Conservation (phyloP, 2,113 vertebrate species). For the Pseudolaguvia tuberculata region DNA sequence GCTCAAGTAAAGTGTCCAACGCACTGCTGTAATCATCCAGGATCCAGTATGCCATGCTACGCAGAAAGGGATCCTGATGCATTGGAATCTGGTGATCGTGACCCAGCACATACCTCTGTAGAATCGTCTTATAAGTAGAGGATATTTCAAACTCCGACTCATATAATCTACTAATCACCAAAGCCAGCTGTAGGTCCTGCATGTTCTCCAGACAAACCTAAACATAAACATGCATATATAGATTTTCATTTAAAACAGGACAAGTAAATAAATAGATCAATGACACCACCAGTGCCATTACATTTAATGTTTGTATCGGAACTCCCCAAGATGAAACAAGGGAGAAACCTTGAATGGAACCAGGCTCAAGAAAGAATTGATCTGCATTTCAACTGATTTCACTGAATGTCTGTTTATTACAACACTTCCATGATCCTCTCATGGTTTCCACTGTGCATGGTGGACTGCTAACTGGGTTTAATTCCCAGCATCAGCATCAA, state of each 20-base stretch:
- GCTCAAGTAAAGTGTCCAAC: conserved; percentile 85
- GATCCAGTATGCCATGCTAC: conserved; percentile 96
- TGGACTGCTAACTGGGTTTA: no score
- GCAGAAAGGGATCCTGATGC: conserved; percentile 84
- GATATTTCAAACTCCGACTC: conserved; percentile 90
- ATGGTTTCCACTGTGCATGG: no score
- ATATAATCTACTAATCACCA: conserved; percentile 89
- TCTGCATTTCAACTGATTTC: no score
- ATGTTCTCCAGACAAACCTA: conserved; percentile 94
- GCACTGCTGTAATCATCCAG: conserved; percentile 87
- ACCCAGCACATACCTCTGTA: conserved; percentile 84
- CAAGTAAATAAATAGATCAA: background rate
- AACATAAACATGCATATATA: background rate
- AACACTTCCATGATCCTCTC: no score
- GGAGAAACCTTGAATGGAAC: no score
- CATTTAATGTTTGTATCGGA: no score
- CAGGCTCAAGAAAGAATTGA: no score
- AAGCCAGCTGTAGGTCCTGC: conserved; percentile 89
- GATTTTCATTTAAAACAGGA: background rate
- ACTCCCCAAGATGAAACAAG: no score
- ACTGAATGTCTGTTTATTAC: no score
- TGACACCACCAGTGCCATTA: no score
- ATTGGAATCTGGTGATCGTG: conserved; percentile 63
- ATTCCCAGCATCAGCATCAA: no score
- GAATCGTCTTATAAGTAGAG: conserved; percentile 84